Base-by-base conservation (phyloP, 2,888 invertebrate species). In the Euzophera pinguis region DNA sequence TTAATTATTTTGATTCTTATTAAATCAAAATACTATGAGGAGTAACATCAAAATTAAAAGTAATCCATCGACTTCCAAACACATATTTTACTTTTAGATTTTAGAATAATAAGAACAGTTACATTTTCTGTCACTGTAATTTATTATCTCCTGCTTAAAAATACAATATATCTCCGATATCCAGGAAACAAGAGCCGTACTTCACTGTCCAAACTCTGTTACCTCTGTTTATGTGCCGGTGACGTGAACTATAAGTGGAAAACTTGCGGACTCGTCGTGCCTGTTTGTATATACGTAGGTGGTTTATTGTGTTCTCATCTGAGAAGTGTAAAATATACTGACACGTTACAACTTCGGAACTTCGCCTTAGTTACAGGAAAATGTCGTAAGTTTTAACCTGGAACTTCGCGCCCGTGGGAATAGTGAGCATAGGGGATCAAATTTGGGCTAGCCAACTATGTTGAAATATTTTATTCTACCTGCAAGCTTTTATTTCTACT, bases 231-330 rank as follows among this genome's bases (percentile, higher is more conserved):
- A 38, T 32, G 6, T 47, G 34, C 16, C 1, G 35, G 22, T 48
- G 48, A 37, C 37, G 48, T 17, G 1, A 39, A 50, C 41, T 39
- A 29, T 41, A 50, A 50, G 49, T 41, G 49, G 49, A 50, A 50
- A 41, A 50, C 41, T 50, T 50, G 39, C 37, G 34, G 3, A 47
- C 32, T 5, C 9, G 34, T 17, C 49, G 16, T 39, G n/a, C 29
- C 35, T 17, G 34, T 47, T 47, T 22, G 10, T 14, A 17, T 14
- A 43, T 14, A 43, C 45, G 14, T 32, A 13, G 39, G 10, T 32
- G 38, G 39, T 41, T n/a, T 50, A 50, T 50, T 32, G 48, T 8
- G 12, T 27, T 10, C 49, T 39, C 29, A 50, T 50, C 49, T 13
- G 39, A 41, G 7, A 32, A 16, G 14, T 29, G 48, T 38, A 22